phyloP scores from a whole-genome alignment of 2,113 vertebrate genomes.

The Pelobates fuscus region DNA sequence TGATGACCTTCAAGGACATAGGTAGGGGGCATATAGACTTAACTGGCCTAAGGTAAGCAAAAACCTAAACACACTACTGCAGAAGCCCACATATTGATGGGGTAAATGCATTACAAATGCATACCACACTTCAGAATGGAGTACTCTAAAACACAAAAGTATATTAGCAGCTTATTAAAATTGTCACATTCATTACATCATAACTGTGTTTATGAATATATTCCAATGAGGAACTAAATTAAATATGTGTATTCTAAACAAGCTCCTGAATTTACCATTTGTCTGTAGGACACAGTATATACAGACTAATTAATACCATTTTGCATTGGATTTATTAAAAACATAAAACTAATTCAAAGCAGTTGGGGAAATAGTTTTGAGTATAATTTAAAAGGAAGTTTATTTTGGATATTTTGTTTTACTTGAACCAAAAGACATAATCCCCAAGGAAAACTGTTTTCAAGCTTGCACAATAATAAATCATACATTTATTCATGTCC shows the following conservation, averaged over 20 bases:
- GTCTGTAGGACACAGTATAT: slow-evolving; percentile 6
- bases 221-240: background rate
- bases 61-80: too few relatives aligned
- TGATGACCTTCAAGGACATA: too few relatives aligned
- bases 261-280: slow-evolving; percentile 21
- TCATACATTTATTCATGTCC: slow-evolving; percentile 18
- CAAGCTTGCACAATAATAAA: slow-evolving; percentile 16
- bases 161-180: background rate
- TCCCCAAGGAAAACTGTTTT: slow-evolving; percentile 5
- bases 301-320: slow-evolving; percentile 27
- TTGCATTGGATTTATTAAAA: slow-evolving; percentile 19
- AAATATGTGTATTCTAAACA: slow-evolving; percentile 7
- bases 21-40: too few relatives aligned
- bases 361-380: slow-evolving; percentile 23
- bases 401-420: slow-evolving; percentile 35
- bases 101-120: too few relatives aligned
- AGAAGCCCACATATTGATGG: too few relatives aligned
- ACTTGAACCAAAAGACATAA: background rate
- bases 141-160: too few relatives aligned
- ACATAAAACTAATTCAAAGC: slow-evolving; percentile 28
- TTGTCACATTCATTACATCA: background rate
- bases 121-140: too few relatives aligned
- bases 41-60: too few relatives aligned
- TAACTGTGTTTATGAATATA: background rate
- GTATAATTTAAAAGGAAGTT: slow-evolving; percentile 24